Evolutionary conservation across 23 tunicate species (phyloP).

Genomic region (Corella eumyota): DNA sequence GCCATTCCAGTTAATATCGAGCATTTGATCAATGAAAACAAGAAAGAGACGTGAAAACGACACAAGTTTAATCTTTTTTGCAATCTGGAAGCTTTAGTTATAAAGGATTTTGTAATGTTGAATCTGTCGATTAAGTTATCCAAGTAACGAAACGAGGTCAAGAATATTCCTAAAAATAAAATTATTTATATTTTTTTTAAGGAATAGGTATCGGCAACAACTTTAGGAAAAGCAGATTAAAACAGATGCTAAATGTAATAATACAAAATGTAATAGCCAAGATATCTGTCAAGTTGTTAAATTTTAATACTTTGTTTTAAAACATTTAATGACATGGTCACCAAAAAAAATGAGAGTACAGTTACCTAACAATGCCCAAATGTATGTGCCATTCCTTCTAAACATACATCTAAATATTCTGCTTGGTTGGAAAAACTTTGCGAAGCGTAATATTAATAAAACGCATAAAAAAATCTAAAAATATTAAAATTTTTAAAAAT

Average conservation of each 20-base stretch:
- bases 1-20: conserved; percentile 36
- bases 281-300: too few species aligned
- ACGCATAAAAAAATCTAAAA: too few species aligned
- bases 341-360: background rate
- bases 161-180: conserved; percentile 49
- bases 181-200: too few species aligned
- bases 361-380: conserved; percentile 34
- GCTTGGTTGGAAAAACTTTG: too few species aligned
- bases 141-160: conserved; percentile 72
- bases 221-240: too few species aligned
- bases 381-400: conserved; percentile 7
- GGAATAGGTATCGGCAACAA: too few species aligned
- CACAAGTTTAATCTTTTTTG: conserved; percentile 40
- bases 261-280: too few species aligned
- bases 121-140: conserved; percentile 64
- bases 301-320: too few species aligned
- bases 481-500: background rate
- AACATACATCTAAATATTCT: too few species aligned
- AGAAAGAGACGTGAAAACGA: conserved; percentile 38
- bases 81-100: conserved; percentile 11
- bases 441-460: too few species aligned
- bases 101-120: conserved; percentile 16
- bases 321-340: too few species aligned
- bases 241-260: too few species aligned
- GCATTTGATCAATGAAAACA: conserved; percentile 39